Evolutionary conservation across 2,113 vertebrate genomes (phyloP).

Genomic region (Crypturellus undulatus): DNA sequence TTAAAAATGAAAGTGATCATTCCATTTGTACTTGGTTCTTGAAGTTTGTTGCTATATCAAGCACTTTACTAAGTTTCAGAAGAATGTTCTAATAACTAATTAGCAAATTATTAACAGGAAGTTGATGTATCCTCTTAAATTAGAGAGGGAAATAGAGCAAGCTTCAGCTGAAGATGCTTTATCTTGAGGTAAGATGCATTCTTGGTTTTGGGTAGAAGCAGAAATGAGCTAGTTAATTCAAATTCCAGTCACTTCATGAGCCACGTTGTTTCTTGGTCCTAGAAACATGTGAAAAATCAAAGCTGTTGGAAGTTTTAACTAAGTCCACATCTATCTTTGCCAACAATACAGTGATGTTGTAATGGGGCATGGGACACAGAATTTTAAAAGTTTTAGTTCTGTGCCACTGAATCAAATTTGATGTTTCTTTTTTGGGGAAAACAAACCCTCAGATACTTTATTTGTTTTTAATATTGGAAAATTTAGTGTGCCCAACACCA

Average conservation of each 20-base stretch:
- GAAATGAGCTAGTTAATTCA: background rate
- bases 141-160: background rate
- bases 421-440: background rate
- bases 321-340: background rate
- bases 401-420: background rate
- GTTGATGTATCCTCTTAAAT: background rate
- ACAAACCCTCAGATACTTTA: background rate
- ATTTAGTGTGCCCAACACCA: background rate
- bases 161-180: background rate
- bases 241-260: conserved; percentile 9
- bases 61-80: background rate
- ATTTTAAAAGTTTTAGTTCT: background rate
- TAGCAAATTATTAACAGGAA: background rate
- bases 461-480: background rate
- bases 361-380: background rate
- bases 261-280: background rate
- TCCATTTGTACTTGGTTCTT: background rate
- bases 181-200: background rate
- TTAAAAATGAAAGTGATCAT: background rate
- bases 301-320: background rate
- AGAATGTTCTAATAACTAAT: background rate
- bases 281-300: background rate
- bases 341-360: background rate
- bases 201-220: background rate
- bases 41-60: background rate